Conservation (phyloP, 2,888 invertebrate species). For the Linnaemya tessellans region DNA sequence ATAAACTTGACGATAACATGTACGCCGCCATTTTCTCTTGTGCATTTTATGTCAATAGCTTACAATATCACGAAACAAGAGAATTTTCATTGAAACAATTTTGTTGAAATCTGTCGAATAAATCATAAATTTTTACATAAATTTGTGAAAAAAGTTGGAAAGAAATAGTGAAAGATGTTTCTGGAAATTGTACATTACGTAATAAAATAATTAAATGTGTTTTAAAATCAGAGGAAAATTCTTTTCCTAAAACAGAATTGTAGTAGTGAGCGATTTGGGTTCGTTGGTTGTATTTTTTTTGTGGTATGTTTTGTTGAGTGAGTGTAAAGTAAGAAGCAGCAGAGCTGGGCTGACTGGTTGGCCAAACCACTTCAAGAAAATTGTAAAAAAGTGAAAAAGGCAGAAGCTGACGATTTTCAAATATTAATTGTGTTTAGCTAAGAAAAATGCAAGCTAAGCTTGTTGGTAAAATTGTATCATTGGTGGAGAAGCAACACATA, state of each 20-base stretch:
- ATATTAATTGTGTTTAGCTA: constrained; percentile 58
- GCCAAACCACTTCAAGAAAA: constrained; percentile 61
- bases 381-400: constrained; percentile 47
- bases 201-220: constrained; percentile 72
- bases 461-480: constrained; percentile 56
- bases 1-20: constrained; percentile 76
- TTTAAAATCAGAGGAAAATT: constrained; percentile 69
- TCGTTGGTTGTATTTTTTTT: constrained; percentile 58
- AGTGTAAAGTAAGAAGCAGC: constrained; percentile 66
- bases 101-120: constrained; percentile 62
- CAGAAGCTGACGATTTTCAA: constrained; percentile 47
- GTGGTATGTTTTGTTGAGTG: constrained; percentile 57
- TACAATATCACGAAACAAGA: constrained; percentile 73
- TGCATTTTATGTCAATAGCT: constrained; percentile 78
- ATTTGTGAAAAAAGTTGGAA: constrained; percentile 72
- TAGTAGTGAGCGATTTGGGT: constrained; percentile 67
- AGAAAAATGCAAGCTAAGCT: constrained; percentile 58
- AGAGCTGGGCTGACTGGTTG: constrained; percentile 69
- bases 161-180: constrained; percentile 73
- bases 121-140: constrained; percentile 68
- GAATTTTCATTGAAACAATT: constrained; percentile 72
- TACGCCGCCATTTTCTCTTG: constrained; percentile 79
- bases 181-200: constrained; percentile 74
- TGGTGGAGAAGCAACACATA: constrained; percentile 59
- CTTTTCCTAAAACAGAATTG: constrained; percentile 64